Evolutionary conservation across 2,888 invertebrate species (phyloP).

Genomic region (Griposia aprilina): DNA sequence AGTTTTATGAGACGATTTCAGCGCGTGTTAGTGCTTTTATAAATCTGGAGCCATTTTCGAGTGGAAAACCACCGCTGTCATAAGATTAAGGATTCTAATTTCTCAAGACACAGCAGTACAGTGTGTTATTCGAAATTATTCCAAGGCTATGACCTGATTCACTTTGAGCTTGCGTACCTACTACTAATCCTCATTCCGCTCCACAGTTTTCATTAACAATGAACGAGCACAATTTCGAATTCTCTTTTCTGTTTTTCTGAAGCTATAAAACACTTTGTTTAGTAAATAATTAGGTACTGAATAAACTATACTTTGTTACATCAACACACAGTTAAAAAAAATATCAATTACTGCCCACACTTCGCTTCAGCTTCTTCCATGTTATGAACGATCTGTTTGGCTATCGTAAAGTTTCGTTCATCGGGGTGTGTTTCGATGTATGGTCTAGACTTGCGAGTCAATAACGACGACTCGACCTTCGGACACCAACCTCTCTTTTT

Average conservation of each 20-base stretch:
- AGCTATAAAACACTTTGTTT: slow-evolving; percentile 50
- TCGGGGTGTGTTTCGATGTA: slow-evolving; percentile 59
- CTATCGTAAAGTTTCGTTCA: slow-evolving; percentile 62
- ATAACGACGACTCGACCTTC: slow-evolving; percentile 70
- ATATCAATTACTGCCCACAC: slow-evolving; percentile 51
- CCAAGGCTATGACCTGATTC: slow-evolving; percentile 71
- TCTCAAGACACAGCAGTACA: slow-evolving; percentile 45
- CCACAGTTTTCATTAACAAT: slow-evolving; percentile 40
- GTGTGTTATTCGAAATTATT: slow-evolving; percentile 60
- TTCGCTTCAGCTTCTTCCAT: slow-evolving; percentile 23
- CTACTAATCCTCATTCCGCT: slow-evolving; percentile 43
- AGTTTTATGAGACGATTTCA: slow-evolving; percentile 54
- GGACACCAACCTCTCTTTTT: slow-evolving; percentile 69
- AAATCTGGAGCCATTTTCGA: slow-evolving; percentile 62
- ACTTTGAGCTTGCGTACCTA: slow-evolving; percentile 50
- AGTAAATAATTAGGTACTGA: slow-evolving; percentile 36
- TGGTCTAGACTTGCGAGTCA: slow-evolving; percentile 68
- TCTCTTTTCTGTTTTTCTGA: slow-evolving; percentile 22
- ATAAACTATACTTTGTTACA: slow-evolving; percentile 36
- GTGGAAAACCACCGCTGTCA: slow-evolving; percentile 59
- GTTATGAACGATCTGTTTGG: slow-evolving; percentile 68
- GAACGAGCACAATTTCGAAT: slow-evolving; percentile 14
- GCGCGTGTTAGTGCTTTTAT: slow-evolving; percentile 50
- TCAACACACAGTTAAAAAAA: slow-evolving; percentile 37
- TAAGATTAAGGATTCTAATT: slow-evolving; percentile 62